Evolutionary conservation across 2,888 invertebrate genomes (phyloP).

Genomic region (Dorcus parallelipipedus): DNA sequence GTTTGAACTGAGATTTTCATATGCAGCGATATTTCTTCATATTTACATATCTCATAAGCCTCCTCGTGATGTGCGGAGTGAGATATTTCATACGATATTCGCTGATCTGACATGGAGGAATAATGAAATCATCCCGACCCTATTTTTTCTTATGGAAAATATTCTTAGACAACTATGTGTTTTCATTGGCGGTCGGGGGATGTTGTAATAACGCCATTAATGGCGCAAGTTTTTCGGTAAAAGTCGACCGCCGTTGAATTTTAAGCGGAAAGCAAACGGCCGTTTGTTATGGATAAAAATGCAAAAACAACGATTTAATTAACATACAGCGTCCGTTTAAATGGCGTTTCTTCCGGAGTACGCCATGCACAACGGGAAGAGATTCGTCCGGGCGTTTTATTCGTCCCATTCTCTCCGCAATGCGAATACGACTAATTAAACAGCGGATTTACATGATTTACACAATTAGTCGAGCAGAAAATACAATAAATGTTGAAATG

Average conservation of each 20-base stretch:
- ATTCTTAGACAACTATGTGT: no score
- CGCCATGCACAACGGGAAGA: constrained; percentile 23
- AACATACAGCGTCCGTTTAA: constrained; percentile 33
- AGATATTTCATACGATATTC: constrained; percentile 40
- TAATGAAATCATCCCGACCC: constrained; percentile 15
- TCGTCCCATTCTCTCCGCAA: constrained; percentile 30
- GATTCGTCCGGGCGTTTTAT: constrained; percentile 32
- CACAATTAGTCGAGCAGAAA: constrained; percentile 44
- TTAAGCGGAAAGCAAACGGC: not conserved
- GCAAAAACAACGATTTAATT: constrained; percentile 23
- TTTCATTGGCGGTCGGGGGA: no score
- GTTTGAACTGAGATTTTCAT: constrained; percentile 44
- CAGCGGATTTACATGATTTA: constrained; percentile 47
- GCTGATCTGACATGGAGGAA: constrained; percentile 29
- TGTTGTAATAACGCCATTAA: no score
- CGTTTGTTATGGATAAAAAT: constrained; percentile 1
- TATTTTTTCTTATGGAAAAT: no score
- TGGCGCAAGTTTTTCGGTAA: not conserved
- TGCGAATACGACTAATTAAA: constrained; percentile 40
- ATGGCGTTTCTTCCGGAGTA: constrained; percentile 29
- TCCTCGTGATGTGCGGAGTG: constrained; percentile 37
- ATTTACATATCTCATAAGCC: constrained; percentile 47
- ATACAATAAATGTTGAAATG: constrained; percentile 41
- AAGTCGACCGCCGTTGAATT: not conserved
- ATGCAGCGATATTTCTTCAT: constrained; percentile 43